These are phyloP conservation scores for Allacma fusca DNA, from an alignment of 2,888 invertebrate genomes.

Conservation along the genomic window DNA sequence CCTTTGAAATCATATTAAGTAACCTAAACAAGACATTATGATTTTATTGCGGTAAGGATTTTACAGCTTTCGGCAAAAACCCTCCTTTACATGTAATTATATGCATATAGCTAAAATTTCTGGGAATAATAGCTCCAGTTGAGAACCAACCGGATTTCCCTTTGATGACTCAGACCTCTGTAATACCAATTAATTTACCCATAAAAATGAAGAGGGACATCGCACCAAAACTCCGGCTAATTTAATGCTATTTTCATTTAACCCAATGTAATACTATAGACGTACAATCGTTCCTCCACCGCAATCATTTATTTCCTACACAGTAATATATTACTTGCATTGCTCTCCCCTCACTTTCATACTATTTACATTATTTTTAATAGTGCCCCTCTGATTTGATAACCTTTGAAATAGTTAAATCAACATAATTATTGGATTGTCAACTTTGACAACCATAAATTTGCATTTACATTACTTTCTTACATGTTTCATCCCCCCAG, in stretches of 20 bases:
- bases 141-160: background rate
- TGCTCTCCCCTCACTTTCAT: too few relatives aligned
- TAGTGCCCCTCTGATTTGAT: background rate
- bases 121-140: too few relatives aligned
- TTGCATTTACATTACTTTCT: conserved; percentile 25
- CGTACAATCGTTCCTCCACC: too few relatives aligned
- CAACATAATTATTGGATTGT: conserved; percentile 19
- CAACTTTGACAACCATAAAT: conserved; percentile 29
- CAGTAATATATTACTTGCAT: too few relatives aligned
- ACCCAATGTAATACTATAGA: too few relatives aligned
- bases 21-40: conserved; percentile 9
- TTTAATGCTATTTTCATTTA: too few relatives aligned
- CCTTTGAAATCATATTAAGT: background rate
- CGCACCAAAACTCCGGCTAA: background rate
- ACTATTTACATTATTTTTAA: background rate
- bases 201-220: background rate
- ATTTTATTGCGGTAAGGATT: conserved; percentile 8
- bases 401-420: conserved; percentile 10
- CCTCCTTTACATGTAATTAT: too few relatives aligned
- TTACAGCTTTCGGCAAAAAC: background rate
- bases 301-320: too few relatives aligned
- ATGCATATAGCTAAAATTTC: too few relatives aligned
- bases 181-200: conserved; percentile 8
- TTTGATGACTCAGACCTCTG: background rate
- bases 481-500: conserved; percentile 1